Base-by-base conservation (phyloP, 2,888 invertebrate genomes). In the Volucella inflata region DNA sequence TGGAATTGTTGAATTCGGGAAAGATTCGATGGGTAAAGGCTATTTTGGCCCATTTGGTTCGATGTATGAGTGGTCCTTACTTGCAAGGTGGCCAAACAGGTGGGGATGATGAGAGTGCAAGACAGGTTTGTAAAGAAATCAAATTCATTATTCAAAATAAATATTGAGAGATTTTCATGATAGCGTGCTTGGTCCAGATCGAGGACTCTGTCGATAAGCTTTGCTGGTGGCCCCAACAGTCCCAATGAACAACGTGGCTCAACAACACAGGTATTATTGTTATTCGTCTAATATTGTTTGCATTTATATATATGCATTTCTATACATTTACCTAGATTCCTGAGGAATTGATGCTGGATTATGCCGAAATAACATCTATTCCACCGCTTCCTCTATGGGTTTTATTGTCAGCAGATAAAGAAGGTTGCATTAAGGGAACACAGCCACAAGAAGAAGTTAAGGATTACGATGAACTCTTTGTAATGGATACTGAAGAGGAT, bases 11-110 rank as follows among this genome's bases (percentile, higher is more conserved):
- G 38, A 99, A 99, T 93, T 99, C 98, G 70, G 99, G 99, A 2
- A 99, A 98, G 93, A 98, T 98, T 88, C 94, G 98, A 89, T 97
- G 99, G 95, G 99, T 99, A 0, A 99, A 99, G 91, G 99, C 99
- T 0, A 99, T 99, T 87, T 94, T 99, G 53, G 96, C 98, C 0
- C 99, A 99, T 94, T 94, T 99, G 71, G 98, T 99, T 40, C 95
- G 98, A 88, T 95, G 95, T 90, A 95, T 95, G 88, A 95, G 95
- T 65, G 94, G 94, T 11, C 93, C 94, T 0, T 94, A 93, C 89
- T 92, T 92, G 30, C 93, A 94, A 57, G 93, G 92, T 82, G 93
- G 80, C 8, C 87, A 44, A 48, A 83, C 93, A 1, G 93, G 93
- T 88, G 93, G 93, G 1, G 95, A 94, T 87, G 95, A 94, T 90